A percentile compares a stretch with the other conserved stretches of the same genome.
Evolutionary conservation across 2,113 vertebrate genomes (phyloP).

Genomic region (Actenoides lindsayi): DNA sequence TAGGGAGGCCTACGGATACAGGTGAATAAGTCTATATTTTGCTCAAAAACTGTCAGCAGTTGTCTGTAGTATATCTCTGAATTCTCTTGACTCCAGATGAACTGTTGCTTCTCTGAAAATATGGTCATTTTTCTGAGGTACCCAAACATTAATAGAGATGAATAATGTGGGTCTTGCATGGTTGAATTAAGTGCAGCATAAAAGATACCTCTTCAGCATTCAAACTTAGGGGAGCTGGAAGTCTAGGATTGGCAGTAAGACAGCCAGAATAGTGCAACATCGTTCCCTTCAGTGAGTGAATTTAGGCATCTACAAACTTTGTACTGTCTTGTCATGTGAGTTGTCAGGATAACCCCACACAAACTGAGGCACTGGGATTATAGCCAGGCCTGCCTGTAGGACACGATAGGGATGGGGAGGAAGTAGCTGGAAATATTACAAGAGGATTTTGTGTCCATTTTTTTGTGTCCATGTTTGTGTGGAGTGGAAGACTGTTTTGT

Average conservation of each 20-base stretch:
- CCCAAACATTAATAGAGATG: not conserved
- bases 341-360: not conserved
- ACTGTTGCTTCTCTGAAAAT: not conserved
- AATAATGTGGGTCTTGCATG: not conserved
- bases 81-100: not conserved
- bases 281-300: not conserved
- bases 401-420: not conserved
- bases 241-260: not conserved
- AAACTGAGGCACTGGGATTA: not conserved
- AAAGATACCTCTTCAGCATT: not conserved
- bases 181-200: not conserved
- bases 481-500: not conserved
- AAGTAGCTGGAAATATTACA: not conserved
- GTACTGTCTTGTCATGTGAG: not conserved
- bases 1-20: not conserved
- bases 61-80: not conserved
- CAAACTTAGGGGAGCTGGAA: not conserved
- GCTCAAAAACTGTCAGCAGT: not conserved
- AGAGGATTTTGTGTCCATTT: fast-evolving
- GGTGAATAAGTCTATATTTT: not conserved
- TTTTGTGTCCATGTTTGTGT: not conserved
- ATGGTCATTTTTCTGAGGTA: not conserved
- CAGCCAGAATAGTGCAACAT: not conserved
- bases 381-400: not conserved
- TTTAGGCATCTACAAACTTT: not conserved